Evolutionary conservation across 2,888 invertebrate species (phyloP).

Genomic region (Mythimna loreyi): DNA sequence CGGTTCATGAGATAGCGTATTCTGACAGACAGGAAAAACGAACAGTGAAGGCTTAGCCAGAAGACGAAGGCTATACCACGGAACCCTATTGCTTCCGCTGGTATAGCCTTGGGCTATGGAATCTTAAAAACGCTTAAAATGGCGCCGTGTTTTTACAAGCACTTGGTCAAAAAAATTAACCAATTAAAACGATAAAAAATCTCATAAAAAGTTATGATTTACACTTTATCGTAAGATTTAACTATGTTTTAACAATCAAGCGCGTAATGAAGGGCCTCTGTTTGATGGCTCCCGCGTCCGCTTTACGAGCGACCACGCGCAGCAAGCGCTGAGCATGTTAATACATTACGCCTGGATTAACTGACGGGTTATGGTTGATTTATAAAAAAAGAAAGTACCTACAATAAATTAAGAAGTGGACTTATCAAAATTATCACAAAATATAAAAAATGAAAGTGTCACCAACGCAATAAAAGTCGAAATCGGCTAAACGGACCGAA

Average conservation of each 20-base stretch:
- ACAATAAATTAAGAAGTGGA: no score
- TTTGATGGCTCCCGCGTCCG: conserved; percentile 13
- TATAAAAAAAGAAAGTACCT: no score
- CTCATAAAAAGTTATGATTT: conserved; percentile 30
- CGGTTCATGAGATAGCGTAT: no score
- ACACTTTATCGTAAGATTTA: conserved; percentile 21
- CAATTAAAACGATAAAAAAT: conserved; percentile 29
- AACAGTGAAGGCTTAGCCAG: no score
- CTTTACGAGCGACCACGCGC: conserved; percentile 14
- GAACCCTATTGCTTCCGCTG: no score
- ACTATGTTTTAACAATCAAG: conserved; percentile 34
- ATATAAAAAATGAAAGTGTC: no score
- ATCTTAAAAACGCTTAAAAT: not conserved
- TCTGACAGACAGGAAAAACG: no score
- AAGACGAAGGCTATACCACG: no score
- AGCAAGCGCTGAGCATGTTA: not conserved
- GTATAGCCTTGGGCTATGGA: no score
- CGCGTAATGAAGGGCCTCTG: conserved; percentile 2
- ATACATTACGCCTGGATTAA: not conserved
- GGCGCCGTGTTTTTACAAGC: not conserved
- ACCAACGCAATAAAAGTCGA: no score
- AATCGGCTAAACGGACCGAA: no score
- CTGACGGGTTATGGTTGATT: not conserved
- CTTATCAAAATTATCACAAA: no score
- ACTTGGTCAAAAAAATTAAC: conserved; percentile 20